Percentiles rank a stretch among this genome's conserved stretches.
phyloP scores from a whole-genome alignment of 2,113 vertebrate genomes.

The Xenopus laevis region DNA sequence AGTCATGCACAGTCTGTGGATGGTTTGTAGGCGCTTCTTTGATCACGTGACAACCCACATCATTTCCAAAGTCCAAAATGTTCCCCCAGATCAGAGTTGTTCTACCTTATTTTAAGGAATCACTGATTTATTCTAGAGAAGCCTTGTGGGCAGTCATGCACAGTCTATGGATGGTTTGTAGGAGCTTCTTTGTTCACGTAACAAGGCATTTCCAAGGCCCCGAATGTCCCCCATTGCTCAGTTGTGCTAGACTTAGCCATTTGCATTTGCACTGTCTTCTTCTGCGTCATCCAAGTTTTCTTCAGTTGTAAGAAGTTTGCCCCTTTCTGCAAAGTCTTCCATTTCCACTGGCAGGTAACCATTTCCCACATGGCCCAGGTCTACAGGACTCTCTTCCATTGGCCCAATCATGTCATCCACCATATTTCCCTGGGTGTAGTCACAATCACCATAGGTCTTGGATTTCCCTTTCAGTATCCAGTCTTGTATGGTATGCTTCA shows the following conservation, averaged over 20 bases:
- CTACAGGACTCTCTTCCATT: not conserved
- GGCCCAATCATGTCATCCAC: slow-evolving; percentile 4
- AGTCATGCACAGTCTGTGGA: not conserved
- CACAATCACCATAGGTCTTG: slow-evolving; percentile 20
- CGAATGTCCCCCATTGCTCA: not conserved
- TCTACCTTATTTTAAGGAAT: too few relatives aligned
- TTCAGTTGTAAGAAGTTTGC: slow-evolving; percentile 14
- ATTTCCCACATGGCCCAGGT: not conserved
- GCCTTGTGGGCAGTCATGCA: not conserved
- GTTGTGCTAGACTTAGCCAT: not conserved
- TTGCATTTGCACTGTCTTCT: slow-evolving; percentile 4
- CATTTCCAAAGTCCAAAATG: not conserved
- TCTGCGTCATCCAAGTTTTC: slow-evolving; percentile 26
- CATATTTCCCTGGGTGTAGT: slow-evolving; percentile 14
- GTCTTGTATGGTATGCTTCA: slow-evolving; percentile 50
- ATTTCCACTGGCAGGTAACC: slow-evolving; percentile 18
- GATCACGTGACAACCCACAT: not conserved
- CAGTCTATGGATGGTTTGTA: slow-evolving; percentile 6
- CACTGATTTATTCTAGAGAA: too few relatives aligned
- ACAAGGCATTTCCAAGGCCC: not conserved
- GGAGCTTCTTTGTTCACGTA: not conserved
- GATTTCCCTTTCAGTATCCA: slow-evolving; percentile 4
- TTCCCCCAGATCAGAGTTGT: not conserved
- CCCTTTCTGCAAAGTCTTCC: slow-evolving; percentile 17
- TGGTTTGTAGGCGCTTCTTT: slow-evolving; percentile 1